Evolutionary conservation across 2,797 vertebrate species (phyloP), one percentile per base, ranked within the genome.

Genomic region (Argentina silus): DNA sequence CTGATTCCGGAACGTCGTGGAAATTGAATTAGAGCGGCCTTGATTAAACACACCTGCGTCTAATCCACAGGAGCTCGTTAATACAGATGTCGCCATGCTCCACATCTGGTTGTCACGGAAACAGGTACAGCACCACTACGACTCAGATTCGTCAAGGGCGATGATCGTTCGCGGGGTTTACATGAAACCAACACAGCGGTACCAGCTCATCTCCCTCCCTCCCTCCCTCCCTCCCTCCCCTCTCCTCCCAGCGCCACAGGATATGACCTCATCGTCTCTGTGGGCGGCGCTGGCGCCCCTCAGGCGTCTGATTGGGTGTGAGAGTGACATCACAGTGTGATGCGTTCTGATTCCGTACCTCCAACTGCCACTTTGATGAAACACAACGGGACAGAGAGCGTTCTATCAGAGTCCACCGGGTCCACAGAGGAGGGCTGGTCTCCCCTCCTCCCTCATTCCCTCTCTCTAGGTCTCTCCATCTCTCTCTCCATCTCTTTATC

Each of bases 1-100:
- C 68, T 72, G 60, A 68, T 53, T 75, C 70, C 43, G 50, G 69
- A 78, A 59, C 11, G 70, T 44, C 27, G 1, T 53, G 70, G 63
- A 77, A 76, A 83, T 83, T 23, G 0, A 85, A 86, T 83, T 77
- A 81, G 70, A 59, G 10, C 10, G 68, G 67, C 72, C 61, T 75
- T 15, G 45, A 83, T 84, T 80, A 71, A 83, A 53, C 85, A 78
- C 45, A 14, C 63, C 72, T 36, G 42, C 66, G 78, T 86, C 64
- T 14, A 67, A 81, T 78, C 12, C 51, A 19, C 76, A 56, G 44
- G 17, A 70, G 65, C 60, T 61, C 12, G 65, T 72, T 47, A 74
- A 83, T 78, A 9, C 67, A 80, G 85, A 87, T 56, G 79, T 84
- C 83, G 59, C 60, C 60, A 1, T 17, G 67, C 64, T 77, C 64